A percentile compares a stretch with the other conserved stretches of the same genome.
Conservation (phyloP, 2,797 vertebrate genomes). For the Varecia variegata region DNA sequence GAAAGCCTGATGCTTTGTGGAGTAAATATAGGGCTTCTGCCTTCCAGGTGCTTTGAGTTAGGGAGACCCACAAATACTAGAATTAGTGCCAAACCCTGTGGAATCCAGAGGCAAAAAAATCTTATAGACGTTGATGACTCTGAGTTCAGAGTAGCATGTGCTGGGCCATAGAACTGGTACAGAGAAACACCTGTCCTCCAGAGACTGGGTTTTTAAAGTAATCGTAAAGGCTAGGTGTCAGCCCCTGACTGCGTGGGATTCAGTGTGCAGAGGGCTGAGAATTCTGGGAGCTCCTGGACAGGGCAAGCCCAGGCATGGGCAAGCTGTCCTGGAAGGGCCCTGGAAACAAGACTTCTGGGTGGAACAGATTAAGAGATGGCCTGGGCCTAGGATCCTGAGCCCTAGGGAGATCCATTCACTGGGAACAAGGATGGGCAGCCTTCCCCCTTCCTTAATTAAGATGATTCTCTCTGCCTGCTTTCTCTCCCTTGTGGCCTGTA, state of each 20-base stretch:
- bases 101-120: neutral
- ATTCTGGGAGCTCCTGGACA: no score
- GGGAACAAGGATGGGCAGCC: neutral
- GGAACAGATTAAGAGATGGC: neutral
- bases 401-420: neutral
- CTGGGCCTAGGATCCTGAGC: neutral
- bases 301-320: neutral
- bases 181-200: neutral
- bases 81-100: neutral
- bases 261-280: neutral
- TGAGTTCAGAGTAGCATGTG: neutral
- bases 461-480: neutral
- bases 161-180: neutral
- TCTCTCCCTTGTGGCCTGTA: neutral
- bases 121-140: neutral
- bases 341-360: neutral
- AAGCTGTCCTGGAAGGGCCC: neutral
- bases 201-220: neutral
- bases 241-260: neutral
- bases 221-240: no score
- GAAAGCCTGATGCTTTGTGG: neutral
- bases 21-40: no score
- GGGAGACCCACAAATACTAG: neutral
- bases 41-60: neutral
- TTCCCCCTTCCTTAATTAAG: neutral